Evolutionary conservation across 2,888 invertebrate genomes (phyloP).

Genomic region (Xanthorhoe spadicearia): DNA sequence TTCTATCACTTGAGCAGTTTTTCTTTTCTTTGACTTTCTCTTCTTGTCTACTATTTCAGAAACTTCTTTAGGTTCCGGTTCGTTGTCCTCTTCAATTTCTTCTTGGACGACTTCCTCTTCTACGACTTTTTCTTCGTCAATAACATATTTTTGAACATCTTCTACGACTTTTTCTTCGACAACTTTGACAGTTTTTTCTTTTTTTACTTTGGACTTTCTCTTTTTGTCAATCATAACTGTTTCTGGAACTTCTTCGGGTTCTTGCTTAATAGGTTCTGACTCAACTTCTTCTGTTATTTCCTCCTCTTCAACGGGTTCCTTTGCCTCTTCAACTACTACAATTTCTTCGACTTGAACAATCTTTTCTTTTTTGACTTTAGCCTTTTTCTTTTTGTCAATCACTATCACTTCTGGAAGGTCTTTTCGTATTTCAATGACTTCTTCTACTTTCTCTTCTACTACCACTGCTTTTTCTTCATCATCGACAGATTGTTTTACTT

Average conservation of each 20-base stretch:
- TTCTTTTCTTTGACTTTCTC: slow-evolving; percentile 13
- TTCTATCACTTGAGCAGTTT: slow-evolving; percentile 14
- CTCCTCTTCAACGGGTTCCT: not conserved
- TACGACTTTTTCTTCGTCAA: slow-evolving; percentile 1
- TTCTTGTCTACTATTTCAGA: slow-evolving; percentile 3
- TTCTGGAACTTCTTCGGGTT: slow-evolving; percentile 5
- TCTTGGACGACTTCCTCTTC: not conserved
- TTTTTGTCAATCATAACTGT: slow-evolving; percentile 4
- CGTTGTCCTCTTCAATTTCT: slow-evolving; percentile 9
- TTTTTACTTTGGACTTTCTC: slow-evolving; percentile 19
- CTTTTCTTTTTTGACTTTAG: slow-evolving; percentile 8
- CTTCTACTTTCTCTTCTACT: not conserved
- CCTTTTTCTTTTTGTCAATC: slow-evolving; percentile 1
- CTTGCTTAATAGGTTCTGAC: slow-evolving; percentile 30
- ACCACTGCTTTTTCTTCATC: not conserved
- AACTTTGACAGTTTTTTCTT: slow-evolving; percentile 12
- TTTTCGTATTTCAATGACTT: not conserved
- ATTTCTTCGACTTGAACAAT: not conserved
- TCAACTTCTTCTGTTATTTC: slow-evolving; percentile 22
- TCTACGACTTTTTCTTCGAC: not conserved
- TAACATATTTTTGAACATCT: not conserved
- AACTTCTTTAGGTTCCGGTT: slow-evolving; percentile 3
- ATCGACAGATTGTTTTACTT: not conserved
- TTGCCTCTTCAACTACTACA: not conserved
- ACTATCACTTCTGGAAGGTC: not conserved